Percentiles rank a stretch among this genome's conserved stretches.
Evolutionary conservation across 1,140 invertebrate species (phyloP).

Genomic region (Ostrea denselamellosa): DNA sequence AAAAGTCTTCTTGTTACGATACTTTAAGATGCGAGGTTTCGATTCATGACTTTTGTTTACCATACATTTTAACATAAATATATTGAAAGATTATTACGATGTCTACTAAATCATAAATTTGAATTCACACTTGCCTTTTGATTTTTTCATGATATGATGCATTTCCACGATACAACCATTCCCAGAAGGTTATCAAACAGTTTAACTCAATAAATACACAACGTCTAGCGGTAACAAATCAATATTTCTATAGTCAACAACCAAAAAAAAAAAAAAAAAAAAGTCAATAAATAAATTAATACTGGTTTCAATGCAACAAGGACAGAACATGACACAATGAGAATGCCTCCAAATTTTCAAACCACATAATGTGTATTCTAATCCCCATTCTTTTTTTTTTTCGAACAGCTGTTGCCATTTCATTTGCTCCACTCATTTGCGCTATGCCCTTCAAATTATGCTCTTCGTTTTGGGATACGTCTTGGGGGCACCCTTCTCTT

Average conservation of each 20-base stretch:
- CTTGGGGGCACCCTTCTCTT: neutral
- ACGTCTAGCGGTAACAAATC: neutral
- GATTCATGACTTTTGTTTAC: too few species aligned
- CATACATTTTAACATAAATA: too few species aligned
- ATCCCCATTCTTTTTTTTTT: neutral
- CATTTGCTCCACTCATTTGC: neutral
- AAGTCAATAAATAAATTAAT: slow-evolving; percentile 28
- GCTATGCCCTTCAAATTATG: neutral
- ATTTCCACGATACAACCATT: too few species aligned
- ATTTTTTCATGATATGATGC: too few species aligned
- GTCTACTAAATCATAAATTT: too few species aligned
- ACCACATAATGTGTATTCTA: neutral
- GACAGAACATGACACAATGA: neutral
- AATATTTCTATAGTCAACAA: slow-evolving; percentile 14
- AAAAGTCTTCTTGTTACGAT: too few species aligned
- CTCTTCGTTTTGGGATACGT: neutral
- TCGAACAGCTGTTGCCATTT: neutral
- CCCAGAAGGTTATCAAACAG: too few species aligned
- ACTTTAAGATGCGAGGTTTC: too few species aligned
- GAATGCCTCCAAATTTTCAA: neutral
- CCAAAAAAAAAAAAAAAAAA: too few species aligned
- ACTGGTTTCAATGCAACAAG: neutral
- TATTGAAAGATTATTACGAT: too few species aligned
- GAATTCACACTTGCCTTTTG: too few species aligned
- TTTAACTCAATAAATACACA: slow-evolving; percentile 1